Conservation (phyloP, 2,797 vertebrate genomes). For the Cottoperca gobio region DNA sequence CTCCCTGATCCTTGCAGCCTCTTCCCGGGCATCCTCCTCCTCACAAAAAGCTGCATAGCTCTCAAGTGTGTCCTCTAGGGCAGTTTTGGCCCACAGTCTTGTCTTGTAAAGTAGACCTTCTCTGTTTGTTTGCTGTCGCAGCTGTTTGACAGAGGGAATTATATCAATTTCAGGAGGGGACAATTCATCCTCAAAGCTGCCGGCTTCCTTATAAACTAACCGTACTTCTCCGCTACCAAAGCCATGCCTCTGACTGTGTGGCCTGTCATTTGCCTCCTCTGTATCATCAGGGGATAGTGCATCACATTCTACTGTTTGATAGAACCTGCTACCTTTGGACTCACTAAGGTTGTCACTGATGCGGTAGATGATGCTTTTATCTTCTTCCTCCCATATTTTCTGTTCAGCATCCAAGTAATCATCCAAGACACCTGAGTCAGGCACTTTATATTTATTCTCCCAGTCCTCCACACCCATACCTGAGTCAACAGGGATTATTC, state of each 20-base stretch:
- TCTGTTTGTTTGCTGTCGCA: conserved; percentile 75
- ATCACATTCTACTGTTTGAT: conserved; percentile 81
- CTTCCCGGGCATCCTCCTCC: conserved; percentile 78
- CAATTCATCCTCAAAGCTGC: conserved; percentile 81
- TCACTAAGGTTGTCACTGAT: conserved; percentile 71
- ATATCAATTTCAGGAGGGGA: conserved; percentile 85
- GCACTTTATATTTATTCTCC: conserved; percentile 88
- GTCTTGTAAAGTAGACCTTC: conserved; percentile 91
- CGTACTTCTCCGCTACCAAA: conserved; percentile 69
- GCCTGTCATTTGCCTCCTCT: conserved; percentile 78
- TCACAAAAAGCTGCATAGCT: conserved; percentile 83
- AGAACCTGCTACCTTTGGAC: conserved; percentile 77
- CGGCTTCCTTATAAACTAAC: conserved; percentile 81
- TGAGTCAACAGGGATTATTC: conserved; percentile 90
- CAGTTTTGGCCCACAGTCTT: conserved; percentile 83
- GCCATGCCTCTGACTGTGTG: conserved; percentile 31
- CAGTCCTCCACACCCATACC: conserved; percentile 90
- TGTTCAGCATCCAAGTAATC: conserved; percentile 89
- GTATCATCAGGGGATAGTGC: conserved; percentile 76
- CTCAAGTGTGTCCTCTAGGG: conserved; percentile 81
- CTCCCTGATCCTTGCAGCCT: conserved; percentile 61
- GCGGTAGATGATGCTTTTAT: conserved; percentile 83
- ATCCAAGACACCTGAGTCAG: conserved; percentile 86
- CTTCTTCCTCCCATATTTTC: conserved; percentile 88
- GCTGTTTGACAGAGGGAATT: conserved; percentile 79